Base-by-base conservation (phyloP, 53 echinoderm and acorn worm species). In the Zoroaster sp. region DNA sequence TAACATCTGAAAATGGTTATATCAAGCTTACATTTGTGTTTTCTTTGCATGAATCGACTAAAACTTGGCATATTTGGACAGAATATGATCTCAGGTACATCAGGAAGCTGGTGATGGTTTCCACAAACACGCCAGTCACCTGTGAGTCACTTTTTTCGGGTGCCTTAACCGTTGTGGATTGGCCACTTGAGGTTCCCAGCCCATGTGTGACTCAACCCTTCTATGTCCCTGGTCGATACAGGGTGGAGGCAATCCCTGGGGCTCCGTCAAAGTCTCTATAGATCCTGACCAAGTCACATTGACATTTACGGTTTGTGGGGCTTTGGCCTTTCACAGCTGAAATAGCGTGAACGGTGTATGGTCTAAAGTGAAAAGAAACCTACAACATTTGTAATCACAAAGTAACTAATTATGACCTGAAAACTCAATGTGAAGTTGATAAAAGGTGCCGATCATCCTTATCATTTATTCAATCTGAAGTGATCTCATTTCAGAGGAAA, bases 161-260 rank as follows among this genome's bases (percentile, higher is more conserved):
- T 59, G 23, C 63, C 63, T 59, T 59, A 25, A 59, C 21, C 28
- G 63, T 59, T 59, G 28, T 10, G 9, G 8, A 10, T 59, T 28
- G 7, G 23, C 23, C 23, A 59, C 23, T 59, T 59, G 3, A 59
- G 63, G 63, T 59, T 59, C 63, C 63, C 63, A 28, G 28, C 21
- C 63, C 63, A 21, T 59, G 63, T 25, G 36, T 76, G 76, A 76
- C 76, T 76, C 76, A 76, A 47, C 76, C 31, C 52, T 30, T 14
- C 34, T 33, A 31, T 15, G 28, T 59, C 52, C 31, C 54, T 77
- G 54, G 77, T 33, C 18, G 12, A 37, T 28, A 78, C 30, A 39
- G 77, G 77, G 77, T 77, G 77, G 77, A 35, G 77, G 46, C 55
- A 35, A 17, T 59, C 78, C 78, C 78, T 54, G 20, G 78, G 78